phyloP scores from a whole-genome alignment of 2,797 vertebrate genomes.

The Sebastes alutus region DNA sequence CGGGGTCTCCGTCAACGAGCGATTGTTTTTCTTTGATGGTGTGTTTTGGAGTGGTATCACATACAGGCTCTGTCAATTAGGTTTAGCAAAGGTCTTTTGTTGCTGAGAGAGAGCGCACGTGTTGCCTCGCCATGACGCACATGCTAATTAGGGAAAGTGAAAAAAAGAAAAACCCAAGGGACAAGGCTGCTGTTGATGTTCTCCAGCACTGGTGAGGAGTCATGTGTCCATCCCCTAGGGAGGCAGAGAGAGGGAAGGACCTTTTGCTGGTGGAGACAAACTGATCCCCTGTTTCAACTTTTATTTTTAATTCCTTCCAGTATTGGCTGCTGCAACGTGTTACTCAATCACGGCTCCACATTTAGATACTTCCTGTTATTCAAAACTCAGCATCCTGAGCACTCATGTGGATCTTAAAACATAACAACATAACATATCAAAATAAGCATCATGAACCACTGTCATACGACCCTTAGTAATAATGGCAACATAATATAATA shows the following conservation, averaged over 20 bases:
- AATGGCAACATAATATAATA: not conserved
- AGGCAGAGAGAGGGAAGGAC: not conserved
- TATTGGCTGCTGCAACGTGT: slow-evolving; percentile 15
- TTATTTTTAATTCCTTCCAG: slow-evolving; percentile 32
- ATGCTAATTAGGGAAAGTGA: slow-evolving; percentile 56
- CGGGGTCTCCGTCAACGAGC: not conserved
- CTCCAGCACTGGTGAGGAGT: slow-evolving; percentile 39
- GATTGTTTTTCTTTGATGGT: slow-evolving; percentile 33
- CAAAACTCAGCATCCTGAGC: not conserved
- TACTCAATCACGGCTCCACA: slow-evolving; percentile 2
- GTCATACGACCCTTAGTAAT: not conserved
- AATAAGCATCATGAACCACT: not conserved
- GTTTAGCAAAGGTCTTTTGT: slow-evolving; percentile 41
- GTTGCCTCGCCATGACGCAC: slow-evolving; percentile 56
- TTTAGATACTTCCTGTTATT: slow-evolving; percentile 10
- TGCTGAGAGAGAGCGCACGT: slow-evolving; percentile 30
- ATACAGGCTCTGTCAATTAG: slow-evolving; percentile 31
- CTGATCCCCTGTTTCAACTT: slow-evolving; percentile 12
- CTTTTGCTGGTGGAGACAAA: slow-evolving; percentile 15
- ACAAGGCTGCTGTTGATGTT: slow-evolving; percentile 53
- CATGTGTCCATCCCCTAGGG: slow-evolving; percentile 19
- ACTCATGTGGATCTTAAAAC: not conserved
- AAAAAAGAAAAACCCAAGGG: not conserved
- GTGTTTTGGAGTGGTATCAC: slow-evolving; percentile 17
- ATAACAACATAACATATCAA: not conserved